Evolutionary conservation across 2,797 vertebrate species (phyloP).

Genomic region (Silurus lanzhouensis): DNA sequence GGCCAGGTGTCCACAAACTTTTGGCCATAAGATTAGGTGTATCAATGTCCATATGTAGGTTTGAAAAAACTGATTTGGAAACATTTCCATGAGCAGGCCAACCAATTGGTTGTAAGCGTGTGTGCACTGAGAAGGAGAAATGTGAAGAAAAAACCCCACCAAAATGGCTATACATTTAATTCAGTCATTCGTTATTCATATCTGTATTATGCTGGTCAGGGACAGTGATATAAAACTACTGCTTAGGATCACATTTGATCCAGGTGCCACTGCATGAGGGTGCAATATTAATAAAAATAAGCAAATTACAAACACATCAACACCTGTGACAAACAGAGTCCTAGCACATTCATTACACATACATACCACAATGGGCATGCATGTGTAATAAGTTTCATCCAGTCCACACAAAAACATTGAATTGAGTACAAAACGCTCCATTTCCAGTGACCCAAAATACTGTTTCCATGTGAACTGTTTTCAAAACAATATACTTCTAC

Average conservation of each 20-base stretch:
- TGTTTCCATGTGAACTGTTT: not conserved
- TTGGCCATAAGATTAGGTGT: no score
- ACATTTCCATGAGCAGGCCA: not conserved
- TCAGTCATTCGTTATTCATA: not conserved
- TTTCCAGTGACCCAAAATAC: not conserved
- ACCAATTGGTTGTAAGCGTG: not conserved
- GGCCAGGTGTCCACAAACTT: not conserved
- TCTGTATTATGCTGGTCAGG: not conserved
- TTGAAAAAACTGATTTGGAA: not conserved
- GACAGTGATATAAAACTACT: not conserved
- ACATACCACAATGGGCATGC: not conserved
- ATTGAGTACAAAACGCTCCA: not conserved
- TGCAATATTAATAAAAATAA: not conserved
- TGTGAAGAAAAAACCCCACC: not conserved
- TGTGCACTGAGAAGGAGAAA: not conserved
- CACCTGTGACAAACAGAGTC: not conserved
- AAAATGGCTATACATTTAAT: not conserved
- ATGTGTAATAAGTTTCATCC: not conserved
- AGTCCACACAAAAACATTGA: not conserved
- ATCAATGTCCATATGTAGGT: not conserved
- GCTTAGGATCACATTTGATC: not conserved
- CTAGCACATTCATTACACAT: not conserved
- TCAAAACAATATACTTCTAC: not conserved
- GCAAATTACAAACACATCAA: not conserved
- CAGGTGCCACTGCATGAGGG: not conserved